Base-by-base conservation (phyloP, 2,113 vertebrate species). In the Tragelaphus scriptus region DNA sequence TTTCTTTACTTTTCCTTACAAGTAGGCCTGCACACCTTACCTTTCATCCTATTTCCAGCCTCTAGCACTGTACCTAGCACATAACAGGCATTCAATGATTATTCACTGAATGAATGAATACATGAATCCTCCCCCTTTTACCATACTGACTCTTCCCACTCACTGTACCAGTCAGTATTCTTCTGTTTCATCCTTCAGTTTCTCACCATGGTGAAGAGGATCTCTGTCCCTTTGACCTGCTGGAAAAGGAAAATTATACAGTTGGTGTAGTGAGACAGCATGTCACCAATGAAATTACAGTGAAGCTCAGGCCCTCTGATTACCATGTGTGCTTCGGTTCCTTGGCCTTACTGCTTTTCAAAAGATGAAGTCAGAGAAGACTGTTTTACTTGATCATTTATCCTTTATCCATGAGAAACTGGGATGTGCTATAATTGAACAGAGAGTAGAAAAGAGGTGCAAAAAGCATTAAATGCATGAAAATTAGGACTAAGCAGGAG, bases 301-400 rank as follows among this genome's bases (percentile, higher is more conserved):
- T 36, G 26, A 77, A 23, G 16, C 68, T 47, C 71, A 26, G 84
- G 28, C 47, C 68, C 71, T 51, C 56, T 23, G 16, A 44, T 53
- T 23, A 6, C 51, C 0, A 1, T 1, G 7, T 17, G 26, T 13
- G 28, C 55, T 23, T 53, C 13, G 6, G 53, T 81, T 32, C 0
- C 61, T 28, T 32, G 82, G 63, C 77, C 65, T 55, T 89, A 49
- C 49, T 47, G 36, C 49, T 85, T 85, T 79, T 77, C 86, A 71
- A 53, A 88, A 75, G 49, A 58, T 65, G 77, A 96, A 85, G 61
- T 92, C 51, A 86, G 55, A 81, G 95, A 68, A 88, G 85, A 58
- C 21, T 80, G 12, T n/a, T 84, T 75, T 21, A 86, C 68, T 88
- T 68, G 61, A 79, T 32, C 56, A 53, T 91, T 82, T 84, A 61